Evolutionary conservation across 2,888 invertebrate genomes (phyloP).

Genomic region (Tanytarsus gracilentus): DNA sequence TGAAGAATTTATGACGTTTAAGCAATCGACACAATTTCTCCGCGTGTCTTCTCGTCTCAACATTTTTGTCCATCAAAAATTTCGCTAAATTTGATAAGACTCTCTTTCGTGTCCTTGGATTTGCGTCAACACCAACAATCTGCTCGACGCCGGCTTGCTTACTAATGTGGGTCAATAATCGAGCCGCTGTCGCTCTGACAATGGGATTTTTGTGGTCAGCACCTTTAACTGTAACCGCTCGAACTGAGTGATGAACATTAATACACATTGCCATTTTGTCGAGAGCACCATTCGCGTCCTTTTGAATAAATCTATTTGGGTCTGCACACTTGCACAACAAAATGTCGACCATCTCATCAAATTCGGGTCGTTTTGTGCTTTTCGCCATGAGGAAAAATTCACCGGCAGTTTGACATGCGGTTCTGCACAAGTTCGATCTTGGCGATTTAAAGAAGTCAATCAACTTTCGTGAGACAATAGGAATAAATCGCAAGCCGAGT

Average conservation of each 20-base stretch:
- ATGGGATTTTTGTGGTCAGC: slow-evolving; percentile 50
- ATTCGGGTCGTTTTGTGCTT: slow-evolving; percentile 46
- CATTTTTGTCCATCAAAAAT: slow-evolving; percentile 40
- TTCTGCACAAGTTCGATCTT: slow-evolving; percentile 41
- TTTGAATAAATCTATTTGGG: slow-evolving; percentile 54
- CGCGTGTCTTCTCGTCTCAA: slow-evolving; percentile 41
- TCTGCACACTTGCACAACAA: slow-evolving; percentile 53
- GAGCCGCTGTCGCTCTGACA: slow-evolving; percentile 50
- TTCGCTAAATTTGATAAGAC: slow-evolving; percentile 38
- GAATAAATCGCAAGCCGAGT: slow-evolving; percentile 34
- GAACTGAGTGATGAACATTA: slow-evolving; percentile 42
- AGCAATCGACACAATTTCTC: slow-evolving; percentile 40
- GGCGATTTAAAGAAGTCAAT: slow-evolving; percentile 42
- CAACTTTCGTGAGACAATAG: slow-evolving; percentile 39
- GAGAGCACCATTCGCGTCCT: slow-evolving; percentile 54
- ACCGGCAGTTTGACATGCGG: slow-evolving; percentile 42
- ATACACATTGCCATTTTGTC: slow-evolving; percentile 51
- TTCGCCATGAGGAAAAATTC: slow-evolving; percentile 42
- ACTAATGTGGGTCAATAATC: slow-evolving; percentile 48
- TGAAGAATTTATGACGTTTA: slow-evolving; percentile 38
- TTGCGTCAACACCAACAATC: slow-evolving; percentile 42
- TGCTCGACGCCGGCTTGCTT: slow-evolving; percentile 48
- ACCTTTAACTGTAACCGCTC: slow-evolving; percentile 39
- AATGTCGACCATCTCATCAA: slow-evolving; percentile 50
- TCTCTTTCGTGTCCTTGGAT: slow-evolving; percentile 38